These are phyloP conservation scores for Etheostoma perlongum DNA, from an alignment of 2,797 vertebrate species.

Conservation along the genomic window DNA sequence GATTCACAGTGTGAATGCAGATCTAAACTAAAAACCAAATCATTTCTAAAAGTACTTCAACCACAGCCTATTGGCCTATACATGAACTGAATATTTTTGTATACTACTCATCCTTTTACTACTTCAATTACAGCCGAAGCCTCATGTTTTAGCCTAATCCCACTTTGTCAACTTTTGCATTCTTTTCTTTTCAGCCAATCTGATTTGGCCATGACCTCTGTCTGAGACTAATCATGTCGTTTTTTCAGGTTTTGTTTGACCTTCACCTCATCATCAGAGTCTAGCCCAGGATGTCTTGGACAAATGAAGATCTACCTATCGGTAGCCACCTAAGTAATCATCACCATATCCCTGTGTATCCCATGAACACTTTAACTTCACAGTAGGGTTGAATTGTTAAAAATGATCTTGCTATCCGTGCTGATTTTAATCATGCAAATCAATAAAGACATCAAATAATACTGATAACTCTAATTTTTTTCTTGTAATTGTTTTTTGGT, in stretches of 20 bases:
- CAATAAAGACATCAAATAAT: background rate
- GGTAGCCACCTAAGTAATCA: background rate
- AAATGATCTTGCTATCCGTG: background rate
- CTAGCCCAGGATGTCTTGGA: background rate
- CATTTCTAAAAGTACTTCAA: background rate
- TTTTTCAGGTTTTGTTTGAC: background rate
- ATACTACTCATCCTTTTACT: background rate
- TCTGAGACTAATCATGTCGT: slow-evolving; percentile 20
- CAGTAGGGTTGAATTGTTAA: background rate
- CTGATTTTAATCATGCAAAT: background rate
- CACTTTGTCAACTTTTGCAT: slow-evolving; percentile 11
- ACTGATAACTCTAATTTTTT: background rate
- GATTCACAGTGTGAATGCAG: background rate
- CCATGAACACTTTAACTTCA: background rate
- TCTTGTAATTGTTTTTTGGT: background rate
- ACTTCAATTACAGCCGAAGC: background rate
- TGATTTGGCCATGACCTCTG: slow-evolving; percentile 14
- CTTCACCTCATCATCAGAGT: slow-evolving; percentile 14
- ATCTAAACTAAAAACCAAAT: background rate
- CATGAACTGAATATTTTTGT: background rate
- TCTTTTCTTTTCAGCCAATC: slow-evolving; percentile 24
- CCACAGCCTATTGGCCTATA: background rate
- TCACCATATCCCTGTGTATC: background rate
- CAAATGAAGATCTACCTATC: slow-evolving; percentile 3
- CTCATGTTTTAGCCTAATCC: background rate